A percentile compares a stretch with the other conserved stretches of the same genome.
Conservation (phyloP, 2,113 vertebrate species). For the Aleadryas rufinucha region DNA sequence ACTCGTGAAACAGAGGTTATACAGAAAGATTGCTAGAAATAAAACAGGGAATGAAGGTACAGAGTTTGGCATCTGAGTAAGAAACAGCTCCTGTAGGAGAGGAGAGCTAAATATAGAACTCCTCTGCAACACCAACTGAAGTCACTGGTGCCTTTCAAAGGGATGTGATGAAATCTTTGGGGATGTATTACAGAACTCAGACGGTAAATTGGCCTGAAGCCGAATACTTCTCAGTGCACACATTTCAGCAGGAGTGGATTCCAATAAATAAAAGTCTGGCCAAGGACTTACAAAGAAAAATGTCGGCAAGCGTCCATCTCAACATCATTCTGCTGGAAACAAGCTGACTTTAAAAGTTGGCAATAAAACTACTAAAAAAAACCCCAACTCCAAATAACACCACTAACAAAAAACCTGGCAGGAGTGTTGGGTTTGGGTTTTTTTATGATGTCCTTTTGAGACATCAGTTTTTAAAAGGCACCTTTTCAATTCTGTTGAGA, state of each 20-base stretch:
- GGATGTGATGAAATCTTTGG: not conserved
- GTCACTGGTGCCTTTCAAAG: not conserved
- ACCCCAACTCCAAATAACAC: not conserved
- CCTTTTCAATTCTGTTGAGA: not conserved
- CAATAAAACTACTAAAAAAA: not conserved
- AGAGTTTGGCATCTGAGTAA: not conserved
- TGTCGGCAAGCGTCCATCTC: not conserved
- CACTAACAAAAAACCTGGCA: not conserved
- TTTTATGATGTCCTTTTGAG: not conserved
- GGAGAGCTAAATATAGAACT: slow-evolving; percentile 16
- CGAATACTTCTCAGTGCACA: not conserved
- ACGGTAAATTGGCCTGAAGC: not conserved
- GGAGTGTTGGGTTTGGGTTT: not conserved
- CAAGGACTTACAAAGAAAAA: not conserved
- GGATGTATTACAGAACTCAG: not conserved
- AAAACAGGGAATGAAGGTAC: not conserved
- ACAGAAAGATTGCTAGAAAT: not conserved
- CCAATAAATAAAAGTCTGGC: not conserved
- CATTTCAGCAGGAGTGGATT: not conserved
- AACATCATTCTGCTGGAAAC: not conserved
- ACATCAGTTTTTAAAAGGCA: not conserved
- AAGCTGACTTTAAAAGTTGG: not conserved
- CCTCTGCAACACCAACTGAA: not conserved
- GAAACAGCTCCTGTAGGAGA: not conserved
- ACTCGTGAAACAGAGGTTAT: not conserved